A percentile compares a stretch with the other conserved stretches of the same genome.
Conservation (phyloP, 2,888 invertebrate genomes). For the Drosophila testacea region DNA sequence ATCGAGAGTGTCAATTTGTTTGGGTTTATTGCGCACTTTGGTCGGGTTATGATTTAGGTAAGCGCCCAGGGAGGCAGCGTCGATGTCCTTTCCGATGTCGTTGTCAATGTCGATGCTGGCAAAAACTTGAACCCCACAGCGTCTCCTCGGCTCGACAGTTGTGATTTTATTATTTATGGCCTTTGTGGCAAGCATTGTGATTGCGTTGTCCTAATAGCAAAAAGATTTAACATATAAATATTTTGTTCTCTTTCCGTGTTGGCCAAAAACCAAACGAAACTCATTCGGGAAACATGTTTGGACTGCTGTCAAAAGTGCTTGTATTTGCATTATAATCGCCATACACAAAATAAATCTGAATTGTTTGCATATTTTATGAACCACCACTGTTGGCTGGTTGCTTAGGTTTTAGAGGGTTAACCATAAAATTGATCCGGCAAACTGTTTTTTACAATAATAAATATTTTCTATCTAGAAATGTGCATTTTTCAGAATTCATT, state of each 20-base stretch:
- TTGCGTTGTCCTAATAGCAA: slow-evolving; percentile 55
- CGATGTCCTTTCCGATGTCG: slow-evolving; percentile 18
- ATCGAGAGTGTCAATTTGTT: slow-evolving; percentile 74
- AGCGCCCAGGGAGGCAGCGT: slow-evolving; percentile 53
- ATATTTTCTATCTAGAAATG: neutral
- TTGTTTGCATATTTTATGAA: slow-evolving; percentile 69
- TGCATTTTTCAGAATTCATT: neutral
- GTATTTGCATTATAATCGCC: slow-evolving; percentile 78
- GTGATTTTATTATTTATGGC: slow-evolving; percentile 77
- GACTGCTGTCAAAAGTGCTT: slow-evolving; percentile 71
- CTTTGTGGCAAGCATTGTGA: slow-evolving; percentile 51
- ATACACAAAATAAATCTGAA: slow-evolving; percentile 70
- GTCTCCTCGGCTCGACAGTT: slow-evolving; percentile 43
- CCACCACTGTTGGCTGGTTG: slow-evolving; percentile 21
- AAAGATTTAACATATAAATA: slow-evolving; percentile 76
- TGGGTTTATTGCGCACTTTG: slow-evolving; percentile 54
- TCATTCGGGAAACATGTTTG: slow-evolving; percentile 53
- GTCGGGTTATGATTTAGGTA: slow-evolving; percentile 73
- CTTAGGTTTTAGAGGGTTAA: slow-evolving; percentile 23
- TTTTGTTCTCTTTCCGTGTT: slow-evolving; percentile 39
- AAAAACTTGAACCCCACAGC: slow-evolving; percentile 40
- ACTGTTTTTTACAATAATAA: neutral
- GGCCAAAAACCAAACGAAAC: slow-evolving; percentile 15
- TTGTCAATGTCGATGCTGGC: slow-evolving; percentile 36
- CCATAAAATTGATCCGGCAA: neutral